Conservation (phyloP, 2,888 invertebrate genomes). For the Rhodophaea formosa region DNA sequence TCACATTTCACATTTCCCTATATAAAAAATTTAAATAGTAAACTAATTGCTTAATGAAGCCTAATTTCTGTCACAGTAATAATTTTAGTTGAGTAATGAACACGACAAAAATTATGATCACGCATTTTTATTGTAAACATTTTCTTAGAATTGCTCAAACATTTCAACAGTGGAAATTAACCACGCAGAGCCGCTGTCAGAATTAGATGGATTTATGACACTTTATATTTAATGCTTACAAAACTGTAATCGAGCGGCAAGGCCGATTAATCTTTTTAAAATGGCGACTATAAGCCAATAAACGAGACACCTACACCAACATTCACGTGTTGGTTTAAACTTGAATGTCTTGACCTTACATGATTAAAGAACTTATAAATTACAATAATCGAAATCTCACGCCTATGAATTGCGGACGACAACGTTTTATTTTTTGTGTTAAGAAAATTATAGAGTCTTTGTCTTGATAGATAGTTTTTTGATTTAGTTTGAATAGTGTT, state of each 20-base stretch:
- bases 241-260: constrained; percentile 43
- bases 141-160: constrained; percentile 17
- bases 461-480: not conserved
- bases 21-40: no score
- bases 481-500: not conserved
- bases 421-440: constrained; percentile 2
- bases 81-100: not conserved
- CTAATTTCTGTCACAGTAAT: not conserved
- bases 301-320: constrained; percentile 39
- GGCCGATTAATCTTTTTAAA: constrained; percentile 38
- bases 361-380: constrained; percentile 22
- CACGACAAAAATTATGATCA: constrained; percentile 6
- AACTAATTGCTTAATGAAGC: not conserved
- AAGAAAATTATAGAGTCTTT: not conserved
- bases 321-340: constrained; percentile 27
- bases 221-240: constrained; percentile 33
- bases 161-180: constrained; percentile 21
- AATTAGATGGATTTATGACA: constrained; percentile 38
- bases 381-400: constrained; percentile 11
- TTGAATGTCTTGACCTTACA: constrained; percentile 28
- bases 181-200: constrained; percentile 30
- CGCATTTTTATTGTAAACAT: not conserved
- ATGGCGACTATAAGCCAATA: constrained; percentile 36
- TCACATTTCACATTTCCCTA: no score
- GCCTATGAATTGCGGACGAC: not conserved